Percentiles rank a stretch among this genome's conserved stretches.
Evolutionary conservation across 2,888 invertebrate species (phyloP).

Genomic region (Rhagium mordax): DNA sequence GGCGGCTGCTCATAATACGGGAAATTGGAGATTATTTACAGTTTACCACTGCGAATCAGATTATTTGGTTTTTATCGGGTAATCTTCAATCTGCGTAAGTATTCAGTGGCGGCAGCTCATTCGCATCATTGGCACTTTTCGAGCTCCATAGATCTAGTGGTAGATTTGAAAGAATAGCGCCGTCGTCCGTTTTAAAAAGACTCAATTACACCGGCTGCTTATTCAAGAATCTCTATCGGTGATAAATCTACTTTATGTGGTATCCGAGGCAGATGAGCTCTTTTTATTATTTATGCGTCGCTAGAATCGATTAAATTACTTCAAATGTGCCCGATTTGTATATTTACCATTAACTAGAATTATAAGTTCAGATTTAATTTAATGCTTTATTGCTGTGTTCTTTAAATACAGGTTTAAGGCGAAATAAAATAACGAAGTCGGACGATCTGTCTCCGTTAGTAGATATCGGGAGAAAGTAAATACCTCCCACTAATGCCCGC

Average conservation of each 20-base stretch:
- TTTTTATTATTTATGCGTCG: neutral
- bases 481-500: no score
- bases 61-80: constrained; percentile 51
- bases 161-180: constrained; percentile 35
- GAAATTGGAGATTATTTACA: constrained; percentile 41
- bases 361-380: no score
- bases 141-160: constrained; percentile 36
- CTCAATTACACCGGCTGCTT: constrained; percentile 45
- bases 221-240: constrained; percentile 39
- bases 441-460: no score
- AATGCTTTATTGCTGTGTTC: no score
- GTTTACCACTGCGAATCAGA: constrained; percentile 32
- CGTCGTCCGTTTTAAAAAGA: constrained; percentile 39
- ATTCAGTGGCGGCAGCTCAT: constrained; percentile 61
- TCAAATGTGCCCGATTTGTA: no score
- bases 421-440: no score
- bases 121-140: constrained; percentile 44
- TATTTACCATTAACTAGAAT: no score
- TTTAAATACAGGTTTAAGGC: no score
- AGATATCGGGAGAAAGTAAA: no score
- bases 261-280: no score
- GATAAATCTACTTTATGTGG: no score
- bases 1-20: constrained; percentile 25
- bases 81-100: constrained; percentile 55
- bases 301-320: neutral